Evolutionary conservation across 2,797 vertebrate species (phyloP).

Genomic region (Mastacembelus armatus): DNA sequence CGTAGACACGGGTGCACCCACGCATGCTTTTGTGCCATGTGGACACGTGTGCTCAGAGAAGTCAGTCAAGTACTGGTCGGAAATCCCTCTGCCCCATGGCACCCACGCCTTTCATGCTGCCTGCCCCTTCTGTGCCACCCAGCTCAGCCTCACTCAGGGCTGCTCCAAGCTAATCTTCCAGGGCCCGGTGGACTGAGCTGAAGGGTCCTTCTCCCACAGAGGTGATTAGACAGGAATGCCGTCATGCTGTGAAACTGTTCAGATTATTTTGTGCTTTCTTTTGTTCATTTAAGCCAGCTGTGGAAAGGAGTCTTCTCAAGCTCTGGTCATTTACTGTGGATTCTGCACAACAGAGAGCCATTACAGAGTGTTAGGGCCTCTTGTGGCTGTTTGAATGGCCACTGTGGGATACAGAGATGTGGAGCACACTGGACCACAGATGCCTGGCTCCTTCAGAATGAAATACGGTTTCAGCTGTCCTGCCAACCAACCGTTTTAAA

Average conservation of each 20-base stretch:
- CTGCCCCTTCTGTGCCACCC: slow-evolving; percentile 96
- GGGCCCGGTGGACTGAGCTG: slow-evolving; percentile 93
- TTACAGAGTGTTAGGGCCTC: slow-evolving; percentile 51
- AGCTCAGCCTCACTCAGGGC: slow-evolving; percentile 91
- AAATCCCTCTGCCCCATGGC: slow-evolving; percentile 97
- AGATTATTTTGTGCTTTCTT: slow-evolving; percentile 69
- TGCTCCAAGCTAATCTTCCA: slow-evolving; percentile 98
- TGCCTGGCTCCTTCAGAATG: slow-evolving; percentile 48
- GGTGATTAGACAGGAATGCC: slow-evolving; percentile 43
- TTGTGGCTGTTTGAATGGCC: slow-evolving; percentile 53
- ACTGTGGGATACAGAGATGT: slow-evolving; percentile 51
- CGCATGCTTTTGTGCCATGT: slow-evolving; percentile 94
- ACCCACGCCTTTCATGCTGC: slow-evolving; percentile 98
- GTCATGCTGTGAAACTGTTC: slow-evolving; percentile 79
- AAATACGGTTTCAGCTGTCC: slow-evolving; percentile 60
- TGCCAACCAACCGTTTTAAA: slow-evolving; percentile 51
- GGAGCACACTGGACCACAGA: slow-evolving; percentile 59
- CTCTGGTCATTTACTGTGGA: slow-evolving; percentile 63
- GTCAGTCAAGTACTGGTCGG: slow-evolving; percentile 96
- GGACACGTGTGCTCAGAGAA: slow-evolving; percentile 99
- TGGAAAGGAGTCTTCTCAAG: slow-evolving; percentile 46
- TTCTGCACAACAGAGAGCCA: slow-evolving; percentile 56
- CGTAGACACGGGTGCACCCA: slow-evolving; percentile 93
- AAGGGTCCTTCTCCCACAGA: slow-evolving; percentile 23
- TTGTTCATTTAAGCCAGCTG: slow-evolving; percentile 60